phyloP scores from a whole-genome alignment of 2,113 vertebrate species.

The Heterotilapia buettikoferi region DNA sequence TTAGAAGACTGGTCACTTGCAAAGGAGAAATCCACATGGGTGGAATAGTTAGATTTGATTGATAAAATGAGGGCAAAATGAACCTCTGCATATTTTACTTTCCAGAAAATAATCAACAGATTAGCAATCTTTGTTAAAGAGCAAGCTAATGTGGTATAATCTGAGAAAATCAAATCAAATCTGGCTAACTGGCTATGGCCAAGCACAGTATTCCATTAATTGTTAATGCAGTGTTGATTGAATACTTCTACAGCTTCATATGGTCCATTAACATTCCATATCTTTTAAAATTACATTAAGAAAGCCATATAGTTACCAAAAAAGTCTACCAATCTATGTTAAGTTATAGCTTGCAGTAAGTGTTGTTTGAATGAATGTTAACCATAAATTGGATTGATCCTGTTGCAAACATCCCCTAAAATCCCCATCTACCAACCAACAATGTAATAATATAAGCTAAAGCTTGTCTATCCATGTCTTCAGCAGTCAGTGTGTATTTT shows the following conservation, averaged over 20 bases:
- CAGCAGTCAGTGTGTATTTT: background rate
- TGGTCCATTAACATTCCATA: background rate
- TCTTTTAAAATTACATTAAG: background rate
- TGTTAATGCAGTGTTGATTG: background rate
- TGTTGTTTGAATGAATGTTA: background rate
- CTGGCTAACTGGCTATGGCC: background rate
- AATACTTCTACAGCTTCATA: background rate
- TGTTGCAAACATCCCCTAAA: background rate
- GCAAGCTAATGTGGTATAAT: background rate
- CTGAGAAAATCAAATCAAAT: background rate
- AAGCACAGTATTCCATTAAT: background rate
- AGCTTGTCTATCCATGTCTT: background rate
- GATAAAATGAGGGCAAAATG: background rate
- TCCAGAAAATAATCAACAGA: background rate
- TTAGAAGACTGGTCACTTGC: background rate
- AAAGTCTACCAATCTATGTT: background rate
- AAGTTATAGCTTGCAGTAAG: background rate
- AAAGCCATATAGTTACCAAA: background rate
- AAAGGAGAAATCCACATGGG: background rate
- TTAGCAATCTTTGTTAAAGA: background rate
- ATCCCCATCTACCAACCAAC: background rate
- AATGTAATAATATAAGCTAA: background rate
- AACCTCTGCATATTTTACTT: background rate
- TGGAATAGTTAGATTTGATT: background rate
- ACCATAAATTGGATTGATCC: background rate